Evolutionary conservation across 1,140 invertebrate species (phyloP), one percentile per base, ranked within the genome.

Genomic region (Lutraria rhynchaena): DNA sequence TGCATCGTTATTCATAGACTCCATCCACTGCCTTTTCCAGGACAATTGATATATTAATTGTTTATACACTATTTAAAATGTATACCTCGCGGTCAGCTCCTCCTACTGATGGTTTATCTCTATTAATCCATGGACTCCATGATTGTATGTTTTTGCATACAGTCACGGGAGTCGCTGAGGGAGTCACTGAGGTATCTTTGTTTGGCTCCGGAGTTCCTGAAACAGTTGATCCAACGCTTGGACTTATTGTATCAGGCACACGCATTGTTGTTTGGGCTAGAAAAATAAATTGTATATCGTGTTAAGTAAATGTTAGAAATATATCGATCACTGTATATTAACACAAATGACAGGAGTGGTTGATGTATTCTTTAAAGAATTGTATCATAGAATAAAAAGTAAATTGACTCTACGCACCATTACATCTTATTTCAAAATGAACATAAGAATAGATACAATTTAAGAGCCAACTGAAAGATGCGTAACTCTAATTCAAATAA

Each of bases 101-200:
- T 46, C 80, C 81, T 15, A 51, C 31, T 7, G 46, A 27, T 24
- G 87, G 87, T 4, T 63, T 83, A 31, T 85, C 81, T 15, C 69
- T 74, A 73, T 88, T 86, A 24, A 86, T 58, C 87, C 87, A 88
- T 1, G 13, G 13, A 13, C 78, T 80, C 86, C 86, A 88, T 35
- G 19, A 31, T n/a, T 49, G 15, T 44, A 35, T 31, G 44, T 37
- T 83, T 7, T 17, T 24, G 41, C 61, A 63, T 1, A 29, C 53
- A 9, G 70, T 74, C 22, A 73, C n/a, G 44, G 71, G 73, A 9
- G 41, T 24, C 3, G 53, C 53, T 24, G 71, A 63, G 46, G 81
- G 71, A 3, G 37, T 46, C 1, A 1, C 71, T 35, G 63, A 58
- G 9, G 22, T 55, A 27, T 13, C 44, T 0, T 24, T 15, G 44